Base-by-base conservation (phyloP, 2,888 invertebrate genomes). In the Cryptosula pallasiana region DNA sequence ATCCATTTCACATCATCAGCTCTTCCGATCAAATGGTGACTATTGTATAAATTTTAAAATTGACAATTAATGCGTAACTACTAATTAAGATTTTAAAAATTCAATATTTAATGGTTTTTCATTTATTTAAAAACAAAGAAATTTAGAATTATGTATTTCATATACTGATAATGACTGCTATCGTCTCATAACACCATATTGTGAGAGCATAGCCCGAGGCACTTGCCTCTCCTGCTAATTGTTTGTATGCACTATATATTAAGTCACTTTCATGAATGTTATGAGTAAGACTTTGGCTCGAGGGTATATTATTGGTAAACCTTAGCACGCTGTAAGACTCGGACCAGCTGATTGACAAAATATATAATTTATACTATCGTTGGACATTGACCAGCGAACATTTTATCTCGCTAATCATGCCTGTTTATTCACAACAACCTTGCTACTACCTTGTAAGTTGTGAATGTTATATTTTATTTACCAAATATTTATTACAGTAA, bases 211-310 rank as follows among this genome's bases (percentile, higher is more conserved):
- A 63, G 63, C 63, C 63, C 32, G 32, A 63, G 63, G 63, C 32
- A 3, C 2, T 13, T 5, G 45, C 5, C 13, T 16, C 32, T 27
- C 34, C 5, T 16, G 63, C 63, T 63, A 63, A 63, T 63, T 63
- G 63, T 63, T 63, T 63, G 63, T 55, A 55, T 57, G 63, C 63
- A n/a, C 32, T 63, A 63, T 63, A 16, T 63, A 32, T 63, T 63
- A 63, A 63, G 63, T 63, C 63, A 63, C 34, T 29, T 5, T 5
- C 45, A 13, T 13, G 5, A 45, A 45, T 20, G 5, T 20, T 45
- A 45, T 45, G 20, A 13, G 45, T 45, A 45, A 20, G 45, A 20
- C 45, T 20, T 45, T 45, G 20, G 45, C 45, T 45, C 5, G 20
- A 32, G 20, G 27, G 25, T 20, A 45, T 45, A 45, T 63, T 63